These are phyloP conservation scores for Solenopsis invicta DNA, from an alignment of 1,140 invertebrate species.

Conservation along the genomic window DNA sequence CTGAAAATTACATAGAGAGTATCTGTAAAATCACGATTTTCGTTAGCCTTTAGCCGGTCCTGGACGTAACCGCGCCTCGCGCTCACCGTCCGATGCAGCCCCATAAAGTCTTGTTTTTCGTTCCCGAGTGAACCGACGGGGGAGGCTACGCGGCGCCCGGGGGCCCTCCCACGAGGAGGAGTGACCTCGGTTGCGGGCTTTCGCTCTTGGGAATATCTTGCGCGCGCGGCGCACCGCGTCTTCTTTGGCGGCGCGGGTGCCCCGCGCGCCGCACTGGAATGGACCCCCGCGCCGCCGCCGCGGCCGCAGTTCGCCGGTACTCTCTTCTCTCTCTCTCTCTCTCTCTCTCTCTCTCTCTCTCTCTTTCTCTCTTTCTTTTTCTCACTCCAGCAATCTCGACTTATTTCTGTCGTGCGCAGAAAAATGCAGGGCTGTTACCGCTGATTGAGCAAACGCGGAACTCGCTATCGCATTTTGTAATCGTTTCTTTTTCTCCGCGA, in stretches of 20 bases:
- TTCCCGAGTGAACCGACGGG: slow-evolving; percentile 73
- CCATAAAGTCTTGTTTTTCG: slow-evolving; percentile 83
- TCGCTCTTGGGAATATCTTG: slow-evolving; percentile 84
- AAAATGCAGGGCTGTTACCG: slow-evolving; percentile 16
- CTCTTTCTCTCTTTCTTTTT: background rate
- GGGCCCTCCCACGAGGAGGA: slow-evolving; percentile 87
- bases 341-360: background rate
- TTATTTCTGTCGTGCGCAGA: slow-evolving; percentile 10
- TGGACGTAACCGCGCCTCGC: slow-evolving; percentile 71
- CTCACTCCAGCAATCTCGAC: background rate
- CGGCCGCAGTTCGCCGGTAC: slow-evolving; percentile 28
- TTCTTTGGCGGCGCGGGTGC: slow-evolving; percentile 75
- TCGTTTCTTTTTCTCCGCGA: background rate
- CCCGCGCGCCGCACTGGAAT: slow-evolving; percentile 31
- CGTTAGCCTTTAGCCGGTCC: slow-evolving; percentile 73
- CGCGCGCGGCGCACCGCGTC: slow-evolving; percentile 70
- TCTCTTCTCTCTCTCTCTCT: slow-evolving; percentile 7
- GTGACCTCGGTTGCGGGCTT: slow-evolving; percentile 84
- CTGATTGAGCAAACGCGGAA: slow-evolving; percentile 16
- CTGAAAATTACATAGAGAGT: too few relatives aligned
- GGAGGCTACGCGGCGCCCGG: slow-evolving; percentile 84
- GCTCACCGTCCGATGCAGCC: slow-evolving; percentile 71
- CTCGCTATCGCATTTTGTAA: slow-evolving; percentile 4
- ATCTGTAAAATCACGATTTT: slow-evolving; percentile 49
- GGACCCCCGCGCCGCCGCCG: slow-evolving; percentile 55